Conservation (phyloP, 2,888 invertebrate species). For the Laspeyria flexula region DNA sequence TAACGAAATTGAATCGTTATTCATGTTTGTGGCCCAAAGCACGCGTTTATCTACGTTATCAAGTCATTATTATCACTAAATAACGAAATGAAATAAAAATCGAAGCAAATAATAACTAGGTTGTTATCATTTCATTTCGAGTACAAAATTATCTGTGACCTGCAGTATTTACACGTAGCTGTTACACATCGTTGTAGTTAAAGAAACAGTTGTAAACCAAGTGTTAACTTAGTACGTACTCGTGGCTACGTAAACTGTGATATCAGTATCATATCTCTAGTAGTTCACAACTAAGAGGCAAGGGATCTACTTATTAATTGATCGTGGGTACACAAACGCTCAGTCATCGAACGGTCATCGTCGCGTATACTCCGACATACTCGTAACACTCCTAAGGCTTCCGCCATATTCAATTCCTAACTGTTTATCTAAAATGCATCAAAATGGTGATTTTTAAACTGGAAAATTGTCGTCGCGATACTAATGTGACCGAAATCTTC, state of each 20-base stretch:
- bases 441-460: slow-evolving; percentile 78
- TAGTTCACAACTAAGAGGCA: slow-evolving; percentile 40
- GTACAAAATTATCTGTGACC: no score
- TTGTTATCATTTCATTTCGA: no score
- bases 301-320: slow-evolving; percentile 39
- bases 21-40: no score
- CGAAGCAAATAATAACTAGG: no score
- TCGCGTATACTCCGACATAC: slow-evolving; percentile 39
- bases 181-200: no score
- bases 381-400: slow-evolving; percentile 41
- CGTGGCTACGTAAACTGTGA: slow-evolving; percentile 15
- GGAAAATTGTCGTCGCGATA: slow-evolving; percentile 69
- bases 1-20: no score
- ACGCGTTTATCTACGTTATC: no score
- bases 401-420: slow-evolving; percentile 40
- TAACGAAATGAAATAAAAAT: no score
- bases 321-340: slow-evolving; percentile 11
- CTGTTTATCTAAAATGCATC: slow-evolving; percentile 72
- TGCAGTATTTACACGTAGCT: no score
- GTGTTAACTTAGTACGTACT: no score
- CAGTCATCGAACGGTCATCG: slow-evolving; percentile 50
- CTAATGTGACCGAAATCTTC: slow-evolving; percentile 69
- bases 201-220: not conserved
- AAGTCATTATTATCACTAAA: no score
- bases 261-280: slow-evolving; percentile 42